A percentile compares a stretch with the other conserved stretches of the same genome.
These are phyloP conservation scores for Meliscaeva auricollis DNA, from an alignment of 2,888 invertebrate genomes.

Conservation along the genomic window DNA sequence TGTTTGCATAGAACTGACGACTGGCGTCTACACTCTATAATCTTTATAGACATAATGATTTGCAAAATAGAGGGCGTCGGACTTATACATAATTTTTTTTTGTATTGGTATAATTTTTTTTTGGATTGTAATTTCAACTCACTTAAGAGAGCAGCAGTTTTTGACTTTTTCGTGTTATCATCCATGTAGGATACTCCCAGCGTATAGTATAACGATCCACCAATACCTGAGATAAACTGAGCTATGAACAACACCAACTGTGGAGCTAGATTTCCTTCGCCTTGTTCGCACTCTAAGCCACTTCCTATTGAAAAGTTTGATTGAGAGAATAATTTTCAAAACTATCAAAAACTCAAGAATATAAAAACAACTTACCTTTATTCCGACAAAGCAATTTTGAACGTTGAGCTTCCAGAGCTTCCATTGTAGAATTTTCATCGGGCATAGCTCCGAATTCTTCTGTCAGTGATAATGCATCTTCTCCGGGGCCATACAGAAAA, in stretches of 20 bases:
- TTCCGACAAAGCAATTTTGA: slow-evolving; percentile 86
- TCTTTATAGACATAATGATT: slow-evolving; percentile 32
- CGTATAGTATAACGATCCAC: slow-evolving; percentile 88
- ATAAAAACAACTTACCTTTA: too few species aligned
- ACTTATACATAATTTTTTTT: neutral
- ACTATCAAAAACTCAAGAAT: slow-evolving; percentile 60
- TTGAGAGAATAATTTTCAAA: neutral
- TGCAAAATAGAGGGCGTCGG: slow-evolving; percentile 26
- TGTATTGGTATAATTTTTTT: too few species aligned
- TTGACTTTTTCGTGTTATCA: slow-evolving; percentile 90
- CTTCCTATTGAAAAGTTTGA: slow-evolving; percentile 46
- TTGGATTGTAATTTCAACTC: slow-evolving; percentile 81
- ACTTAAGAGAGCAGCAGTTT: slow-evolving; percentile 89
- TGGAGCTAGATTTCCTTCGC: slow-evolving; percentile 87
- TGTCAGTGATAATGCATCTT: slow-evolving; percentile 87
- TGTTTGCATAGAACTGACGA: slow-evolving; percentile 8
- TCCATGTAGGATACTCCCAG: slow-evolving; percentile 90
- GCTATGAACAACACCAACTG: slow-evolving; percentile 88
- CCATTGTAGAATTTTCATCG: slow-evolving; percentile 83
- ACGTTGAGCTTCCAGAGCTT: slow-evolving; percentile 84
- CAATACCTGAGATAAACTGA: slow-evolving; percentile 89
- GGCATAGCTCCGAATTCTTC: slow-evolving; percentile 85
- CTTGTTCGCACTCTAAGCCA: slow-evolving; percentile 84
- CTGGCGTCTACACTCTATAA: neutral
- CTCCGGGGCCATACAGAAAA: slow-evolving; percentile 88